Conservation (phyloP, 2,797 vertebrate species). For the Sternarchorhynchus goeldii region DNA sequence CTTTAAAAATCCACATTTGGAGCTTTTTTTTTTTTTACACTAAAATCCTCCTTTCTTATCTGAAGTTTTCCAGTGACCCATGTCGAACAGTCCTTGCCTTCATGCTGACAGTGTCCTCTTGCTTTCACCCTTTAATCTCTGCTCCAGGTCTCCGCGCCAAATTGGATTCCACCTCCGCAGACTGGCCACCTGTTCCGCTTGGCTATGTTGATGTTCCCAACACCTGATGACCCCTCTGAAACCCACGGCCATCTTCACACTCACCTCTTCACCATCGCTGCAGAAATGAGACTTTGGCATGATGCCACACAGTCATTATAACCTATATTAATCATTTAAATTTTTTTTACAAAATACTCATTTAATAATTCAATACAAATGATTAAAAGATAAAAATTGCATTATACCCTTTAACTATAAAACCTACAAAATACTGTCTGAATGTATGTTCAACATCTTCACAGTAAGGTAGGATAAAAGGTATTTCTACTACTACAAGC, state of each 20-base stretch:
- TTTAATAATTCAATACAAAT: conserved; percentile 21
- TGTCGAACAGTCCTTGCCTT: conserved; percentile 54
- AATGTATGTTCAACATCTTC: no score
- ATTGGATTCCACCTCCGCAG: conserved; percentile 60
- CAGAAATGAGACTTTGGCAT: conserved; percentile 28
- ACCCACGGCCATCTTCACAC: conserved; percentile 53
- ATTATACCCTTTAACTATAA: no score
- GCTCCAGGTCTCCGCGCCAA: conserved; percentile 58
- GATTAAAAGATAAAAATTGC: not conserved
- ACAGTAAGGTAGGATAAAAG: no score
- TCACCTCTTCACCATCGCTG: conserved; percentile 39
- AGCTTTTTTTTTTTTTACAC: conserved; percentile 23
- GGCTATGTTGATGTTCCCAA: conserved; percentile 56
- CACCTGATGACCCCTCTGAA: conserved; percentile 57
- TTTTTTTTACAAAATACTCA: conserved; percentile 12
- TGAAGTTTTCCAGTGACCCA: conserved; percentile 58
- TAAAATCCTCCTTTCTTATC: conserved; percentile 49
- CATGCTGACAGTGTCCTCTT: conserved; percentile 60
- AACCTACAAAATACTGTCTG: no score
- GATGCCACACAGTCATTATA: conserved; percentile 32
- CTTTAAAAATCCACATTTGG: conserved; percentile 33
- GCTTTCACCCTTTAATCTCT: conserved; percentile 63
- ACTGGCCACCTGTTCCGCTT: conserved; percentile 58
- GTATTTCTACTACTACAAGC: no score
- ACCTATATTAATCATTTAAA: conserved; percentile 33